Conservation (phyloP, 2,888 invertebrate species). For the Rotaria socialis region DNA sequence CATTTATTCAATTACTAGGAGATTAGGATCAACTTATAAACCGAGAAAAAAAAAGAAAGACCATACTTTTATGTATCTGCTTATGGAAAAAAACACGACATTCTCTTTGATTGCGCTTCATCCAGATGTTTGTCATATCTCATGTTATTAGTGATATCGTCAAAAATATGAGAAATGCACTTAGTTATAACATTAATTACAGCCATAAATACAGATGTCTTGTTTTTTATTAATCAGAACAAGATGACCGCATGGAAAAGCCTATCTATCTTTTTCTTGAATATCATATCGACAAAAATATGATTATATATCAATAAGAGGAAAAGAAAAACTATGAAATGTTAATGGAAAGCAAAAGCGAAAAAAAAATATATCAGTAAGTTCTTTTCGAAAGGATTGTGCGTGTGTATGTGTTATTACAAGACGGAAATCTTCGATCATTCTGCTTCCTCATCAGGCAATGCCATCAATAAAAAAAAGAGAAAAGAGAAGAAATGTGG, state of each 20-base stretch:
- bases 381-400: background rate
- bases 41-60: background rate
- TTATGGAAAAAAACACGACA: background rate
- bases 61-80: background rate
- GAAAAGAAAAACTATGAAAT: background rate
- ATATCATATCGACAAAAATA: background rate
- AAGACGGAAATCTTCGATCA: background rate
- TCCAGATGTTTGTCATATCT: background rate
- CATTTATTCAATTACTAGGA: background rate
- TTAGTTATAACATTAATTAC: background rate
- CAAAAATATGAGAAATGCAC: background rate
- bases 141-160: background rate
- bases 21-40: background rate
- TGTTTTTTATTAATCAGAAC: background rate
- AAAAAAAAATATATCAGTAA: background rate
- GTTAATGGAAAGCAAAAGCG: too few relatives aligned
- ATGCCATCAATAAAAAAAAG: background rate
- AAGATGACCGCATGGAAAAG: background rate
- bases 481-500: background rate
- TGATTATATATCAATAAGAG: background rate
- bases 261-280: background rate
- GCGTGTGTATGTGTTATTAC: background rate
- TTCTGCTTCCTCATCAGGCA: background rate
- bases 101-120: background rate
- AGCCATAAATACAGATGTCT: background rate